phyloP scores from a whole-genome alignment of 2,888 invertebrate genomes.

The Acanthosepion lycidas region DNA sequence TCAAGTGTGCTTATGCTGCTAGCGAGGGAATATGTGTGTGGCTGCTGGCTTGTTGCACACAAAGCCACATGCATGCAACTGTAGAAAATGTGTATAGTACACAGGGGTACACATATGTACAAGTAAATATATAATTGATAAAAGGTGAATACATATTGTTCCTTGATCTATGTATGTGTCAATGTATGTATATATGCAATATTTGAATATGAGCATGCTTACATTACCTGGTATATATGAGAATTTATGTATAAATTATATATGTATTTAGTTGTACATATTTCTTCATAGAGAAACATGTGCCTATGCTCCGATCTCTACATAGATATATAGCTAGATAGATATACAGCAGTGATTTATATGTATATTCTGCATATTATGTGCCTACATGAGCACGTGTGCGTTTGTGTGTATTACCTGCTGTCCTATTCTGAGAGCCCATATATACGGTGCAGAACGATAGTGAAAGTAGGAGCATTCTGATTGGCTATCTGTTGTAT shows the following conservation, averaged over 20 bases:
- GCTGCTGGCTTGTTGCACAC: too few species aligned
- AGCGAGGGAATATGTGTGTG: too few species aligned
- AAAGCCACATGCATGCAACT: too few species aligned
- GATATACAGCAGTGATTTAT: background rate
- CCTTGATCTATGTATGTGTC: background rate
- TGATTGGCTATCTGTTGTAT: conserved; percentile 12
- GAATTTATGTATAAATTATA: background rate
- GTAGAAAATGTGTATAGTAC: too few species aligned
- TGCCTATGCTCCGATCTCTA: background rate
- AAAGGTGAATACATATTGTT: background rate
- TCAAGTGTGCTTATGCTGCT: too few species aligned
- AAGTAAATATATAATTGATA: background rate
- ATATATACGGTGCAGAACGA: background rate
- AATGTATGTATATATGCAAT: background rate
- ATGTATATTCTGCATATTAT: background rate
- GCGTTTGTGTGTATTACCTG: background rate
- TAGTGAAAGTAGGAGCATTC: conserved; percentile 4
- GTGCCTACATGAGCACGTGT: background rate
- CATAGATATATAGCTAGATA: background rate
- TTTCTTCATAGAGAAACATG: background rate
- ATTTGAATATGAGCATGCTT: background rate
- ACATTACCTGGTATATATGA: background rate
- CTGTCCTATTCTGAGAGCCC: background rate
- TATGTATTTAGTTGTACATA: background rate
- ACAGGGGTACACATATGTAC: background rate